Conservation (phyloP, 1,140 invertebrate species). For the Bombus consobrinus region DNA sequence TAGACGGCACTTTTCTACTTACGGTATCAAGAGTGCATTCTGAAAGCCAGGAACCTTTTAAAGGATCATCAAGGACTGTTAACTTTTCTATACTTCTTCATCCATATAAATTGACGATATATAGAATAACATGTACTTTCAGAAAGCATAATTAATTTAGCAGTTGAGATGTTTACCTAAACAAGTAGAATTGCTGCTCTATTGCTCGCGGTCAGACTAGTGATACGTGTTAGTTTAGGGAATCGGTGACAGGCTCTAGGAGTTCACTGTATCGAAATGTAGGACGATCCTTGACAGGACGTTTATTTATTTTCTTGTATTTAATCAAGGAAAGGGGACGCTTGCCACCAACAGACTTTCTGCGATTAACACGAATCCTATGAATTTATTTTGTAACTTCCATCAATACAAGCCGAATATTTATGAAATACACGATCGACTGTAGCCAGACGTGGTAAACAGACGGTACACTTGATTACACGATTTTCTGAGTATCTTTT, state of each 20-base stretch:
- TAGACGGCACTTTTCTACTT: background rate
- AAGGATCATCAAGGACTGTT: background rate
- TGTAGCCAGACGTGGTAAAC: background rate
- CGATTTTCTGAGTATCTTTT: constrained; percentile 21
- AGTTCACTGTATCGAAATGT: background rate
- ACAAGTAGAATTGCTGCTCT: background rate
- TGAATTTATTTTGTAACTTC: background rate
- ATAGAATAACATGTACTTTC: background rate
- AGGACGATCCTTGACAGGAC: background rate
- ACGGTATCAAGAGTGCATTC: background rate
- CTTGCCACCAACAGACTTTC: background rate
- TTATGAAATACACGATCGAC: background rate
- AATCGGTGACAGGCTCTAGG: background rate
- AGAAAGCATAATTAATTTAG: constrained; percentile 7
- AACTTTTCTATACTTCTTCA: background rate
- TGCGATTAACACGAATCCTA: background rate
- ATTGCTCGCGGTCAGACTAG: background rate
- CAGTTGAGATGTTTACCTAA: background rate
- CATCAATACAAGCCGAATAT: background rate
- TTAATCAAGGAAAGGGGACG: background rate
- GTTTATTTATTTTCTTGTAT: background rate
- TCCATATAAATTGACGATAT: background rate
- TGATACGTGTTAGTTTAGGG: background rate
- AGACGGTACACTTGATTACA: background rate
- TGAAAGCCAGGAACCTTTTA: background rate